A percentile compares a stretch with the other conserved stretches of the same genome.
phyloP scores from a whole-genome alignment of 2,113 vertebrate genomes.

The Leptodactylus fuscus region DNA sequence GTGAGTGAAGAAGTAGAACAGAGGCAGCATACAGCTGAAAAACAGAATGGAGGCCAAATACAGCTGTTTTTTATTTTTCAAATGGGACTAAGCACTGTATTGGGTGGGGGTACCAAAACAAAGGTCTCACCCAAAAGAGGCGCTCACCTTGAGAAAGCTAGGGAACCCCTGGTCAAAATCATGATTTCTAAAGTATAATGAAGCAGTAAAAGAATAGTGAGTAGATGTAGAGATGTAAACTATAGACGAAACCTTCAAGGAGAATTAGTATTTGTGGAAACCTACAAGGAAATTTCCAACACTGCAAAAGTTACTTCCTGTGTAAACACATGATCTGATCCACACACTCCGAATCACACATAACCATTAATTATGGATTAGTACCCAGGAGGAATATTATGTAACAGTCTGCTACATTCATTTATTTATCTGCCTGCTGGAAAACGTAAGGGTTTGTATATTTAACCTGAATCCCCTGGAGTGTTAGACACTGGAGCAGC shows the following conservation, averaged over 20 bases:
- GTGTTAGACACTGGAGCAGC: not conserved
- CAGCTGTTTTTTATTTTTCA: too few species aligned
- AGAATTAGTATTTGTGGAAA: slow-evolving; percentile 2
- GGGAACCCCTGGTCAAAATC: too few species aligned
- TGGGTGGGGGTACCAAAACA: too few species aligned
- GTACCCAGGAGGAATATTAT: not conserved
- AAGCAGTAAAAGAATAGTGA: not conserved
- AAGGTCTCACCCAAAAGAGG: too few species aligned
- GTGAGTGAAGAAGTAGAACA: too few species aligned
- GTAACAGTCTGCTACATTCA: not conserved
- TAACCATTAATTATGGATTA: not conserved
- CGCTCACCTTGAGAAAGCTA: too few species aligned
- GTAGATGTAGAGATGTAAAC: not conserved
- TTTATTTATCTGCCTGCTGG: not conserved
- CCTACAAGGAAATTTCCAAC: slow-evolving; percentile 12
- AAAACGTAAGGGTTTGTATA: not conserved
- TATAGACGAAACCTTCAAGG: not conserved
- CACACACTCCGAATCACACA: not conserved
- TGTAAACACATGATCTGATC: slow-evolving; percentile 1
- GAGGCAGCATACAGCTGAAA: too few species aligned
- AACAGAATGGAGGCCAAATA: too few species aligned
- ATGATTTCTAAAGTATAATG: not conserved
- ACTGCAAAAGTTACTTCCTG: not conserved
- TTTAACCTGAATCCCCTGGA: not conserved
- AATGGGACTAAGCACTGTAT: too few species aligned